phyloP scores from a whole-genome alignment of 2,888 invertebrate species.

The Alloplasta piceator region DNA sequence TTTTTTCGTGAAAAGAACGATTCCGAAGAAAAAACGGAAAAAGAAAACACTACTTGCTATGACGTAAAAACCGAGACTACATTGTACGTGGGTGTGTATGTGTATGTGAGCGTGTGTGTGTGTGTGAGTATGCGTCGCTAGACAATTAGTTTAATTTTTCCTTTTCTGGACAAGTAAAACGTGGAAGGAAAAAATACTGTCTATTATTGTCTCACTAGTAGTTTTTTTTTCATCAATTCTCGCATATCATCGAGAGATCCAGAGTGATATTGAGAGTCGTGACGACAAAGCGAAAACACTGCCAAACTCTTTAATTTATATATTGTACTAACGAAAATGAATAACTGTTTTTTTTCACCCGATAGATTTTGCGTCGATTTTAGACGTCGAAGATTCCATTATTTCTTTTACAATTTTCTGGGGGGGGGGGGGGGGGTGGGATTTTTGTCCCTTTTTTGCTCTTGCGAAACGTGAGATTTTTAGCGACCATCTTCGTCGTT shows the following conservation, averaged over 20 bases:
- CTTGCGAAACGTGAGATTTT: background rate
- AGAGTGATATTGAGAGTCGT: conserved; percentile 46
- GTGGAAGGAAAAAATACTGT: background rate
- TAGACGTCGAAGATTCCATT: conserved; percentile 33
- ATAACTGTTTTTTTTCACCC: conserved; percentile 62
- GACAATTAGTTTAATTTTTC: conserved; percentile 54
- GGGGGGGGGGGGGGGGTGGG: background rate
- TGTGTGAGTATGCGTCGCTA: conserved; percentile 28
- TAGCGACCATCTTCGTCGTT: background rate
- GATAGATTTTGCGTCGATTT: conserved; percentile 58
- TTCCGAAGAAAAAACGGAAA: conserved; percentile 3
- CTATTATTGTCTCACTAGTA: too few species aligned
- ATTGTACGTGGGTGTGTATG: conserved; percentile 1
- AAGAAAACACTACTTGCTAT: background rate
- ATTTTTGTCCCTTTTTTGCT: background rate
- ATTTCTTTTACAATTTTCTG: background rate
- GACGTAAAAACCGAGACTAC: conserved; percentile 11
- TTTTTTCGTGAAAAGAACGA: conserved; percentile 16
- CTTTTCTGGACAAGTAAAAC: conserved; percentile 19
- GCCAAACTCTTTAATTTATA: conserved; percentile 79
- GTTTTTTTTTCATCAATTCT: conserved; percentile 26
- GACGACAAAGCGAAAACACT: conserved; percentile 71
- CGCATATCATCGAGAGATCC: conserved; percentile 41
- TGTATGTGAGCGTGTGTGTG: conserved; percentile 20
- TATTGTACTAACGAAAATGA: conserved; percentile 65